Evolutionary conservation across 1,140 invertebrate genomes (phyloP).

Genomic region (Dendrolimus kikuchii): DNA sequence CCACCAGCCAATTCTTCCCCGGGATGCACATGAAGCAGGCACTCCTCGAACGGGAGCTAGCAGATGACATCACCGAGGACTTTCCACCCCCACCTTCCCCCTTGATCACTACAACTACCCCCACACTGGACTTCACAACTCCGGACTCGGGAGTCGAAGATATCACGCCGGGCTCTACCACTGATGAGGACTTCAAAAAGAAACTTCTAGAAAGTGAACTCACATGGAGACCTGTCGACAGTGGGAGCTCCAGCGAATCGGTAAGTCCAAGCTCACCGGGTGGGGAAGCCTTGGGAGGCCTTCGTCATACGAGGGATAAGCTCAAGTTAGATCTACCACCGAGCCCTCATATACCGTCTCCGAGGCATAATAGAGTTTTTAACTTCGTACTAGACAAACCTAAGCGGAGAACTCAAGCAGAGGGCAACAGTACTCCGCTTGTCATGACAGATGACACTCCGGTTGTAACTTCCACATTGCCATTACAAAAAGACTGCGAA

Average conservation of each 20-base stretch:
- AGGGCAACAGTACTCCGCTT: slow-evolving; percentile 24
- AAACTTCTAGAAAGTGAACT: slow-evolving; percentile 26
- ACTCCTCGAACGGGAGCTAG: slow-evolving; percentile 20
- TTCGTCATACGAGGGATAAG: slow-evolving; percentile 80
- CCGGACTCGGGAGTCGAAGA: slow-evolving; percentile 75
- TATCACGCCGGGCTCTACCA: slow-evolving; percentile 67
- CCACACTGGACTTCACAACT: slow-evolving; percentile 67
- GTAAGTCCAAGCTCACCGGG: slow-evolving; percentile 55
- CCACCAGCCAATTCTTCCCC: slow-evolving; percentile 82
- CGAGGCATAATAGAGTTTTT: slow-evolving; percentile 50
- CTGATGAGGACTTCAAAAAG: slow-evolving; percentile 48
- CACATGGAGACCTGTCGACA: slow-evolving; percentile 41
- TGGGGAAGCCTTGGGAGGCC: slow-evolving; percentile 74
- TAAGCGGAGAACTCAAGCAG: slow-evolving; percentile 20
- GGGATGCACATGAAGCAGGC: slow-evolving; percentile 63
- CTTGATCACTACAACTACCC: slow-evolving; percentile 21
- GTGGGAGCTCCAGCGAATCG: slow-evolving; percentile 55
- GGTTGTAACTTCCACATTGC: slow-evolving; percentile 25
- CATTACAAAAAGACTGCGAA: slow-evolving; percentile 25
- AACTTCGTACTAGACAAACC: slow-evolving; percentile 56
- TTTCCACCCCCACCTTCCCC: slow-evolving; percentile 35
- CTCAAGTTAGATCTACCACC: slow-evolving; percentile 80
- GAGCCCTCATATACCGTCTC: slow-evolving; percentile 58
- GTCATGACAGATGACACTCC: slow-evolving; percentile 52
- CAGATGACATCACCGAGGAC: slow-evolving; percentile 30